phyloP scores from a whole-genome alignment of 1,140 invertebrate genomes.

The Pseudomyrmex concolor region DNA sequence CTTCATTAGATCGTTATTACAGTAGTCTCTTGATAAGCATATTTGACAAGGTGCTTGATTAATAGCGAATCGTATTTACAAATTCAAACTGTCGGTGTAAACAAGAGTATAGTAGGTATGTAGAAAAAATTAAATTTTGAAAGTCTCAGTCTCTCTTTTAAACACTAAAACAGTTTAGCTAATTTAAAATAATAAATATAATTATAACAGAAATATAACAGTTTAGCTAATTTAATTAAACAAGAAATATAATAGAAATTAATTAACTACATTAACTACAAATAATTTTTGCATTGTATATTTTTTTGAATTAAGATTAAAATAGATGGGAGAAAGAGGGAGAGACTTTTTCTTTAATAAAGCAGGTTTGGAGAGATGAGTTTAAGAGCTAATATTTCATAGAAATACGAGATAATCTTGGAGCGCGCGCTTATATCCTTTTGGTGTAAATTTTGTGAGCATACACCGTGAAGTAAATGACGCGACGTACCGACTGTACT shows the following conservation, averaged over 20 bases:
- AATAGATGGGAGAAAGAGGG: no score
- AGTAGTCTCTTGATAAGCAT: conserved; percentile 39
- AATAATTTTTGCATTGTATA: background rate
- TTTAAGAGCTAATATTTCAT: background rate
- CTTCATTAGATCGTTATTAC: conserved; percentile 47
- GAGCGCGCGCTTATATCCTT: background rate
- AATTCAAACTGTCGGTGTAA: background rate
- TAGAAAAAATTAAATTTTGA: background rate
- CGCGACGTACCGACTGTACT: conserved; percentile 12
- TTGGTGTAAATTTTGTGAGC: conserved; percentile 25
- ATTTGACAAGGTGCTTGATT: conserved; percentile 34
- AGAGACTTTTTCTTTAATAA: background rate
- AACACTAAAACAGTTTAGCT: background rate
- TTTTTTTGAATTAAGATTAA: background rate
- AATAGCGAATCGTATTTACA: conserved; percentile 3
- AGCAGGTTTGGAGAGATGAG: background rate
- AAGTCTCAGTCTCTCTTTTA: background rate
- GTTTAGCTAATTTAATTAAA: background rate
- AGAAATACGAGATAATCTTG: background rate
- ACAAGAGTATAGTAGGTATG: background rate
- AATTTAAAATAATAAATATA: background rate
- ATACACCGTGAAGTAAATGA: conserved; percentile 43
- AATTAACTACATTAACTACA: background rate
- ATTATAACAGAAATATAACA: no score
- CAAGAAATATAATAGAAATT: background rate